Base-by-base conservation (phyloP, 92 coral and sea anemone genomes). In the Diadumene lineata region DNA sequence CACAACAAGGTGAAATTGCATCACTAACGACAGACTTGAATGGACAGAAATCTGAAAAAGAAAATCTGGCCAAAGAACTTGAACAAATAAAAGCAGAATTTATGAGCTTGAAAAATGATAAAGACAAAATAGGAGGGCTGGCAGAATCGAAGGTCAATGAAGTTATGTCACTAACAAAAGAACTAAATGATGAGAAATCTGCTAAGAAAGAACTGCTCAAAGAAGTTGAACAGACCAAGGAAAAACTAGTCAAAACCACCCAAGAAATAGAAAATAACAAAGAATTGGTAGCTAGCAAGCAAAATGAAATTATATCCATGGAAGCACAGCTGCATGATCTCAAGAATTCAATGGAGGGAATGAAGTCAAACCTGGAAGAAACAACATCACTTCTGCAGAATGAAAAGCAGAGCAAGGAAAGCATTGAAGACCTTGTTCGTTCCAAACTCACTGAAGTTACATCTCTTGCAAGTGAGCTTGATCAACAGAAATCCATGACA, bases 251-350 rank as follows among this genome's bases (percentile, higher is more conserved):
- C 21, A 62, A 28, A 0, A 4, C 43, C 30, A 28, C 68, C 7
- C 68, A 62, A 62, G 68, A 62, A 13, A 62, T n/a, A 31, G 68
- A 62, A 1, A 31, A 16, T 15, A 19, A 6, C 31, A 30, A 7
- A 10, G 38, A 28, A 62, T 22, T 28, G 38, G 68, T 43, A 4
- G n/a, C 24, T 19, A 62, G n/a, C 60, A 92, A 93, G 43, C 90
- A 93, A 65, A 43, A 29, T 30, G 94, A 92, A 69, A 34, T 81
- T 27, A 72, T 78, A 65, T 78, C 83, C 56, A 61, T 87, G 11
- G 77, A 80, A 61, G 76, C 80, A 25, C 76, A 92, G 75, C 66
- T 87, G 71, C 75, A 84, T 34, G 82, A 92, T 70, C 74, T 76
- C 73, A 84, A 72, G 21, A 69, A 70, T 48, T 66, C 65, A 74